A percentile compares a stretch with the other conserved stretches of the same genome.
These are phyloP conservation scores for Rissa tridactyla DNA, from an alignment of 2,113 vertebrate species.

Conservation along the genomic window DNA sequence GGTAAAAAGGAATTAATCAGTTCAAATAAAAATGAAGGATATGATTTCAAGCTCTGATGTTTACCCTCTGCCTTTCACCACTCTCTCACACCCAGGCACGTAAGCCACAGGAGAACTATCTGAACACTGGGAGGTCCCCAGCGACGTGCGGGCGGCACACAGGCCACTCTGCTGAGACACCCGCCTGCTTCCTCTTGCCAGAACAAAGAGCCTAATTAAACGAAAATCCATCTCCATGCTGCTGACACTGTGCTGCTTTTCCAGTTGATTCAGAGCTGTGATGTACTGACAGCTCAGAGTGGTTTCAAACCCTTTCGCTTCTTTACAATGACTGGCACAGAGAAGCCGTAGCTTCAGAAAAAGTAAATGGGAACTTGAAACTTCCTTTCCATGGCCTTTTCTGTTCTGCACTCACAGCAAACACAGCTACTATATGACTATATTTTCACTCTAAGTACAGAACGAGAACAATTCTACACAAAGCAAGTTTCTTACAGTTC, in stretches of 20 bases:
- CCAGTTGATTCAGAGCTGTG: neutral
- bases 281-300: neutral
- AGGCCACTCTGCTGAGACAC: neutral
- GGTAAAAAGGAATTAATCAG: neutral
- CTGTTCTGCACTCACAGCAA: neutral
- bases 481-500: neutral
- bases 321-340: neutral
- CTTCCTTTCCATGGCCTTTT: neutral
- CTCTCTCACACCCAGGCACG: neutral
- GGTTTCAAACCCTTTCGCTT: neutral
- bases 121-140: neutral
- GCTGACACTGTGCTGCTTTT: neutral
- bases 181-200: neutral
- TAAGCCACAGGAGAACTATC: neutral
- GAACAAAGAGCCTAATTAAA: neutral
- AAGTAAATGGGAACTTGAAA: constrained; percentile 7
- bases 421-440: neutral
- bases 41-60: neutral
- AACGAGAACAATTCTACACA: neutral
- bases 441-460: neutral
- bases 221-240: neutral
- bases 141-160: rapidly evolving
- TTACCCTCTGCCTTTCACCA: neutral
- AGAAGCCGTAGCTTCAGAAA: neutral
- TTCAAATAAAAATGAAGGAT: neutral